phyloP scores from a whole-genome alignment of 2,797 vertebrate species.

The Silurus aristotelis region DNA sequence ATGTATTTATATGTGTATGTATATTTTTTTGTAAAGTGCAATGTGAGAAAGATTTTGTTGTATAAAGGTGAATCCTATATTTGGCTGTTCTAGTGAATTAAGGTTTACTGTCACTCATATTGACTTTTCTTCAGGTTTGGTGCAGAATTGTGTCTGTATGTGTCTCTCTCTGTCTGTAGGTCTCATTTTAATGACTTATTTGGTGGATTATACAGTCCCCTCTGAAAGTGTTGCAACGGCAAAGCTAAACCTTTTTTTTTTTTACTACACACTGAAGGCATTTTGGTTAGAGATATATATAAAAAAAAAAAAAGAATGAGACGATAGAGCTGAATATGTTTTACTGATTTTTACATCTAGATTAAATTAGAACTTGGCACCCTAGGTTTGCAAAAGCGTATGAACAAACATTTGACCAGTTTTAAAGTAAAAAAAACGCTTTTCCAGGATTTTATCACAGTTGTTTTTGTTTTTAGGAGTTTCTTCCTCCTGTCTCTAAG shows the following conservation, averaged over 20 bases:
- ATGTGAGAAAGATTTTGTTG: conserved; percentile 57
- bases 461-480: neutral
- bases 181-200: conserved; percentile 54
- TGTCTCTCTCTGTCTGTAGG: conserved; percentile 8
- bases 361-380: neutral
- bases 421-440: neutral
- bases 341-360: neutral
- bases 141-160: conserved; percentile 12
- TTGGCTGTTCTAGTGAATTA: conserved; percentile 45
- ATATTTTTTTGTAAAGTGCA: conserved; percentile 73
- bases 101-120: conserved; percentile 50
- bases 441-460: neutral
- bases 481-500: neutral
- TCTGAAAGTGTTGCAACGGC: neutral
- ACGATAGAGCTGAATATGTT: neutral
- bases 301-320: neutral
- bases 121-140: conserved; percentile 52
- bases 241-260: neutral
- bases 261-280: neutral
- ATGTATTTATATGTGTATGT: conserved; percentile 75
- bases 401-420: neutral
- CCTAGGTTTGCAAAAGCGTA: neutral
- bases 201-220: conserved; percentile 58
- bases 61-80: conserved; percentile 47
- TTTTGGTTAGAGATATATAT: neutral